Evolutionary conservation across 2,113 vertebrate species (phyloP), one percentile per base, ranked within the genome.

Genomic region (Carollia perspicillata): DNA sequence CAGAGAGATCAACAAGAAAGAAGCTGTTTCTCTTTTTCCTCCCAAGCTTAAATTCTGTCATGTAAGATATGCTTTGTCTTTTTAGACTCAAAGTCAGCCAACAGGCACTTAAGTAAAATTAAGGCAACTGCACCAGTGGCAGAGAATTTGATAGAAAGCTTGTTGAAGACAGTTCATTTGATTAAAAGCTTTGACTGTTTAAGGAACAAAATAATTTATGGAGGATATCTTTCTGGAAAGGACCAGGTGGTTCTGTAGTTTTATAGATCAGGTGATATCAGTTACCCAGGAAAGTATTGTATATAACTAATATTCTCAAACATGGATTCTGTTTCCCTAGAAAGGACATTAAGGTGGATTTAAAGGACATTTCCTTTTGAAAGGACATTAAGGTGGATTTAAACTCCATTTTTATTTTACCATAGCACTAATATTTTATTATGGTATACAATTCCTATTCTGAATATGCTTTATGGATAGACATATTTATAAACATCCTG

Each of bases 61-160:
- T 35, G 23, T 75, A 96, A 95, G 55, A 87, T 81, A 58, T 35
- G 30, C 35, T 90, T 86, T 84, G 53, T 93, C 69, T 93, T 72
- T 93, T 77, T 92, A 58, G 49, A 97, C 20, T 96, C 92, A 95
- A 95, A 95, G 69, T 95, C 83, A 93, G 89, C 83, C 86, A 97
- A 75, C 17, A 89, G 47, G 79, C 55, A 93, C 89, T 90, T 97
- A 96, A 87, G 95, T 71, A 92, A 95, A 97, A 97, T 95, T 95
- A 97, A 94, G 42, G 94, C 49, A 95, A 95, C 37, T 77, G 42
- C 22, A 92, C 74, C 69, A 92, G 84, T 84, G 69, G 79, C 90
- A 97, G 35, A 60, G 22, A 95, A 90, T 95, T 84, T 96, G 90
- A 97, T 96, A 84, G 44, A 93, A 55, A 94, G 65, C 44, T 93